phyloP scores from a whole-genome alignment of 2,797 vertebrate species.

The Adelosebastes latens region DNA sequence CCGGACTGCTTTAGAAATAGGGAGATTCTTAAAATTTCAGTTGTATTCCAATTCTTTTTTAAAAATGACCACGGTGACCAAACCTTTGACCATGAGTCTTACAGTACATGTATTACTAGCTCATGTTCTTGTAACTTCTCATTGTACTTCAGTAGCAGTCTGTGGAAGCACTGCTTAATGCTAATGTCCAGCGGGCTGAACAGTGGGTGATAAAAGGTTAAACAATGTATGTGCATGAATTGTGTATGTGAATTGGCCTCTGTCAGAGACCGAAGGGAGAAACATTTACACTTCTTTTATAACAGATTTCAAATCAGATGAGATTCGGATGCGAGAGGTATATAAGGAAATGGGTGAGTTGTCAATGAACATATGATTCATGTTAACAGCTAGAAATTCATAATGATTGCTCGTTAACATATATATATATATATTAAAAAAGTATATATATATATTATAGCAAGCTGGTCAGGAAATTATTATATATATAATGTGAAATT shows the following conservation, averaged over 20 bases:
- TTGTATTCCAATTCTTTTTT: background rate
- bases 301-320: background rate
- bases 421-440: no score
- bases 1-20: background rate
- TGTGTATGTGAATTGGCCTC: background rate
- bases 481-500: no score
- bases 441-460: no score
- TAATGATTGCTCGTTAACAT: background rate
- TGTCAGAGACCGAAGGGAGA: background rate
- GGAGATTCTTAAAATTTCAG: background rate
- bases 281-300: background rate
- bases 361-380: background rate
- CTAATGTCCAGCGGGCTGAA: background rate
- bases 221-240: background rate
- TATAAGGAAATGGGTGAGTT: background rate
- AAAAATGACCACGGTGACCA: background rate
- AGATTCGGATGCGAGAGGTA: rapidly evolving
- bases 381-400: background rate
- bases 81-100: background rate
- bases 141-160: background rate
- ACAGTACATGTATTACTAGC: background rate
- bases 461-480: no score
- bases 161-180: background rate
- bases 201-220: background rate
- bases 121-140: background rate